Conservation (phyloP, 2,888 invertebrate genomes). For the Hylaea fasciaria region DNA sequence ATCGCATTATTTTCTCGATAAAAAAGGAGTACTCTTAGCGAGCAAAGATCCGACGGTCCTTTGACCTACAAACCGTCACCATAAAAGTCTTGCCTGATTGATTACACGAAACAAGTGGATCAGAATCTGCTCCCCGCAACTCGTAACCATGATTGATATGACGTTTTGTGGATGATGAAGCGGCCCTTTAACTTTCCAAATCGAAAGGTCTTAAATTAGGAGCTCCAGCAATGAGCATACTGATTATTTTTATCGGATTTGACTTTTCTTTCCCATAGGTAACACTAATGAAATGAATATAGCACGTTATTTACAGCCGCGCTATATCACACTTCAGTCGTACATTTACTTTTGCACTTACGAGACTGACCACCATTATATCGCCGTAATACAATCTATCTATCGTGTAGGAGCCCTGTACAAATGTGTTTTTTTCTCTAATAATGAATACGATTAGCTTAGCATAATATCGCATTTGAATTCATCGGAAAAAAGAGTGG, state of each 20-base stretch:
- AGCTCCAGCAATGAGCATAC: background rate
- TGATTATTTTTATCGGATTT: background rate
- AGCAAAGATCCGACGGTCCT: background rate
- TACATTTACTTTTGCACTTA: too few relatives aligned
- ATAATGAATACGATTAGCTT: too few relatives aligned
- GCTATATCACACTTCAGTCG: too few relatives aligned
- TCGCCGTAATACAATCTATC: too few relatives aligned
- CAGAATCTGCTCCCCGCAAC: slow-evolving; percentile 17
- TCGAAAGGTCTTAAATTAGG: slow-evolving; percentile 12
- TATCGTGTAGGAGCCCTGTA: too few relatives aligned
- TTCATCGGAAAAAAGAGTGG: too few relatives aligned
- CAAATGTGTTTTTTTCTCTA: too few relatives aligned
- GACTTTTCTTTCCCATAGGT: background rate
- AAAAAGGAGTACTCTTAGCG: background rate
- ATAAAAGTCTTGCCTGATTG: slow-evolving; percentile 33
- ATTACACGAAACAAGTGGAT: slow-evolving; percentile 32
- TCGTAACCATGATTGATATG: slow-evolving; percentile 34
- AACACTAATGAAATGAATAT: too few relatives aligned
- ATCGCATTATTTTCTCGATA: background rate
- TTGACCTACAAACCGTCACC: slow-evolving; percentile 16
- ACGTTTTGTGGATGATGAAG: slow-evolving; percentile 29
- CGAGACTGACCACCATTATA: too few relatives aligned
- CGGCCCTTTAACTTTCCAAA: slow-evolving; percentile 16
- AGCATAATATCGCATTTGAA: too few relatives aligned
- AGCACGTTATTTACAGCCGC: too few relatives aligned